These are phyloP conservation scores for Danionella dracula DNA, from an alignment of 2,797 vertebrate genomes.

Conservation along the genomic window DNA sequence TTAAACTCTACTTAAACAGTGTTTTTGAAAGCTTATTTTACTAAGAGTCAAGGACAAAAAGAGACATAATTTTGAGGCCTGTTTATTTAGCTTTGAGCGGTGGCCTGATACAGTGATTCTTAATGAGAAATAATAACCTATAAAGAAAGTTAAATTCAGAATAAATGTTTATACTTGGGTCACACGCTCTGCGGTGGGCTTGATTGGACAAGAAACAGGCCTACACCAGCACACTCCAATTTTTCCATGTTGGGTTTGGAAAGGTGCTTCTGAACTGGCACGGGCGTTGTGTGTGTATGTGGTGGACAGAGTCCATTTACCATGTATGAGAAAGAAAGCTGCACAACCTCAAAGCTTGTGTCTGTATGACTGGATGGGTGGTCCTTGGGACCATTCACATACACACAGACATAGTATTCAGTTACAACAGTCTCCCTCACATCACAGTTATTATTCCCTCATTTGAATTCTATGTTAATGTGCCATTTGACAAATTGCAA, in stretches of 20 bases:
- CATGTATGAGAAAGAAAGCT: conserved; percentile 11
- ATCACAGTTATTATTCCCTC: conserved; percentile 59
- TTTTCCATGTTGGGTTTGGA: conserved; percentile 35
- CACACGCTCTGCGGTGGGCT: conserved; percentile 55
- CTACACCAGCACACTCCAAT: conserved; percentile 61
- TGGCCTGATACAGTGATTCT: conserved; percentile 2
- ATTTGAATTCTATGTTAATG: conserved; percentile 51
- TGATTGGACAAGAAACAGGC: conserved; percentile 62
- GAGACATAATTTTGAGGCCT: conserved; percentile 5
- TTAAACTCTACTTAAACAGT: neutral
- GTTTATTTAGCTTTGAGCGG: conserved; percentile 10
- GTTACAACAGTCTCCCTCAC: conserved; percentile 52
- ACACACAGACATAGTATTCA: conserved; percentile 39
- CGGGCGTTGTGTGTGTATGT: neutral
- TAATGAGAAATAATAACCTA: conserved; percentile 32
- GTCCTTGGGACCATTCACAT: conserved; percentile 24
- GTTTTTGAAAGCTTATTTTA: too few species aligned
- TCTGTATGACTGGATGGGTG: conserved; percentile 35
- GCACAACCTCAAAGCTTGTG: conserved; percentile 26
- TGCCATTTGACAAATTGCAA: conserved; percentile 63
- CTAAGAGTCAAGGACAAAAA: neutral
- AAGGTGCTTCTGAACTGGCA: neutral
- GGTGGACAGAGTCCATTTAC: conserved; percentile 8
- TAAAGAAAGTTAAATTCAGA: conserved; percentile 11
- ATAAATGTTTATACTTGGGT: conserved; percentile 28